These are phyloP conservation scores for Acipenser ruthenus DNA, from an alignment of 2,797 vertebrate species.

Conservation along the genomic window DNA sequence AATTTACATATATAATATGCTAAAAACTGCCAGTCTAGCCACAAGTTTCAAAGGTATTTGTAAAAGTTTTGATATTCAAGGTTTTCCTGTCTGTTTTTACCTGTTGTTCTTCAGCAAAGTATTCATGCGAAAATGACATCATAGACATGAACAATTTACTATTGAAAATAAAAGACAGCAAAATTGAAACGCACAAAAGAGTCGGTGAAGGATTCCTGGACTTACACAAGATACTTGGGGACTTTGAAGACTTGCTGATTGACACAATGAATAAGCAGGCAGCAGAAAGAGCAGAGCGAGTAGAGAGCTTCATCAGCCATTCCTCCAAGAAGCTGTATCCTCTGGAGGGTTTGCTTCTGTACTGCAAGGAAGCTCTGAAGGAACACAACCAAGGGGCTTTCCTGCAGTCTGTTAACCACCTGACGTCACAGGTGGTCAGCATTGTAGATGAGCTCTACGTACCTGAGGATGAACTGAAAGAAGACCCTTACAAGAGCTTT, in stretches of 20 bases:
- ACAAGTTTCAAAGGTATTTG: too few relatives aligned
- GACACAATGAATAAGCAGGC: slow-evolving; percentile 2
- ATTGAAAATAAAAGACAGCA: not conserved
- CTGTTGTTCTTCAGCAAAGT: slow-evolving; percentile 15
- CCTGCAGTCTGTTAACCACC: not conserved
- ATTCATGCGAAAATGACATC: slow-evolving; percentile 12
- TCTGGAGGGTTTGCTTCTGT: slow-evolving; percentile 11
- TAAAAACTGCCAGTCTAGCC: too few relatives aligned
- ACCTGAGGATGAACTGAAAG: not conserved
- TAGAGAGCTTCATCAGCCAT: not conserved
- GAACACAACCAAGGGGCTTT: slow-evolving; percentile 12
- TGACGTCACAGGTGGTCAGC: not conserved
- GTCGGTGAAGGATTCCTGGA: slow-evolving; percentile 5
- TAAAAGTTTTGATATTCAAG: too few relatives aligned
- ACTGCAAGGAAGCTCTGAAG: slow-evolving; percentile 11
- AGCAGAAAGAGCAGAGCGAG: not conserved
- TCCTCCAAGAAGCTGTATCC: not conserved
- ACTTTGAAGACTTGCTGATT: slow-evolving; percentile 4
- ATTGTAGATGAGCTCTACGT: not conserved
- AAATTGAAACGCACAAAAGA: not conserved
- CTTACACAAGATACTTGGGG: slow-evolving; percentile 5
- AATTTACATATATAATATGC: too few relatives aligned
- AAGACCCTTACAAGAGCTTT: not conserved
- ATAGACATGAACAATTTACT: slow-evolving; percentile 1
- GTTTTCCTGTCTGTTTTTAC: too few relatives aligned